Conservation (phyloP, 2,888 invertebrate genomes). For the Sarcophaga carnaria region DNA sequence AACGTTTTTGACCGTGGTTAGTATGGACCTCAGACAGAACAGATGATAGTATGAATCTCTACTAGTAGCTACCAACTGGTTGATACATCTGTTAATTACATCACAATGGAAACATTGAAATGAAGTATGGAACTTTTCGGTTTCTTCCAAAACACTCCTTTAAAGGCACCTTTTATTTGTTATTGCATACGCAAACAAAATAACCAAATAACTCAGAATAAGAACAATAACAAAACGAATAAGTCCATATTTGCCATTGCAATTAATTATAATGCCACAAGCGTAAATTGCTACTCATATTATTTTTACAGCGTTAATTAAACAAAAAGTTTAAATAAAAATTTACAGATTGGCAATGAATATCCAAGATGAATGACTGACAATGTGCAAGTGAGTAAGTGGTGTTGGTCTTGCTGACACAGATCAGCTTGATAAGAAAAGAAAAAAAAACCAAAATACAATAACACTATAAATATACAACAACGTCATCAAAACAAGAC, state of each 20-base stretch:
- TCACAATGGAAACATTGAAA: too few relatives aligned
- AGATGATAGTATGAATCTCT: too few relatives aligned
- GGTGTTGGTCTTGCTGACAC: slow-evolving; percentile 15
- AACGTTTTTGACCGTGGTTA: too few relatives aligned
- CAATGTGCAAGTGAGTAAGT: neutral
- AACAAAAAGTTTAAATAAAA: slow-evolving; percentile 29
- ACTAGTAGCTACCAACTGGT: too few relatives aligned
- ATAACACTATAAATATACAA: slow-evolving; percentile 36
- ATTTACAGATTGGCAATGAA: slow-evolving; percentile 41
- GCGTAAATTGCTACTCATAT: slow-evolving; percentile 8
- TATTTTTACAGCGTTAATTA: slow-evolving; percentile 19
- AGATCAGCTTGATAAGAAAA: slow-evolving; percentile 42
- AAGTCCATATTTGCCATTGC: slow-evolving; percentile 9
- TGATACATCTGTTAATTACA: too few relatives aligned
- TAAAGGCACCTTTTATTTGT: too few relatives aligned
- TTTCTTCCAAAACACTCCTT: too few relatives aligned
- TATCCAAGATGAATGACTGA: slow-evolving; percentile 34
- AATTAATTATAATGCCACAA: slow-evolving; percentile 20
- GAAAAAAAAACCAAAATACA: slow-evolving; percentile 34
- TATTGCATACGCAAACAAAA: too few relatives aligned
- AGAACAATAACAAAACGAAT: neutral
- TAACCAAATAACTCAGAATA: too few relatives aligned
- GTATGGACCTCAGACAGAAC: too few relatives aligned
- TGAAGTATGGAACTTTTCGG: too few relatives aligned
- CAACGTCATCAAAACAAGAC: slow-evolving; percentile 65